Evolutionary conservation across 2,113 vertebrate genomes (phyloP).

Genomic region (Hymenochirus boettgeri): DNA sequence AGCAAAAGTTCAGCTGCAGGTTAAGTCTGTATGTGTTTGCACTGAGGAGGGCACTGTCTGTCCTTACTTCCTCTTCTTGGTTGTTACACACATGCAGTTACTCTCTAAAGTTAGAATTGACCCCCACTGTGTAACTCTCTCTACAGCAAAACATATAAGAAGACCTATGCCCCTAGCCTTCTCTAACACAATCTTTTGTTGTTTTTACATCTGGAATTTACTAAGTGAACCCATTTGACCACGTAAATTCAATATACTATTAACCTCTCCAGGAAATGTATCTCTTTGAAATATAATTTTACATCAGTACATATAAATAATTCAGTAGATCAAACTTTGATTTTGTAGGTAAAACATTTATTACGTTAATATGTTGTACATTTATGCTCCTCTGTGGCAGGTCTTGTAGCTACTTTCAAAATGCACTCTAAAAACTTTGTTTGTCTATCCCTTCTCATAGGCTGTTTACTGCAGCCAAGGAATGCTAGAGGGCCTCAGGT

Average conservation of each 20-base stretch:
- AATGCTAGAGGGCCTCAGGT: too few species aligned
- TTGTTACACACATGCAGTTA: constrained; percentile 25
- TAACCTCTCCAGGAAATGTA: neutral
- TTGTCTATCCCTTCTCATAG: too few species aligned
- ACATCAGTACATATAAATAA: neutral
- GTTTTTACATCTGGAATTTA: constrained; percentile 42
- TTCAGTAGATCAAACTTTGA: neutral
- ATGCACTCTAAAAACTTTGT: too few species aligned
- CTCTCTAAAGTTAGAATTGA: constrained; percentile 37
- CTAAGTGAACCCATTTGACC: constrained; percentile 23
- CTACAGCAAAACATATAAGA: constrained; percentile 45
- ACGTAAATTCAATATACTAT: constrained; percentile 4
- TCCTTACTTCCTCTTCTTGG: constrained; percentile 57
- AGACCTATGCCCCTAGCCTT: constrained; percentile 29
- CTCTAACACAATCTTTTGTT: constrained; percentile 32
- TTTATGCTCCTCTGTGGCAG: too few species aligned
- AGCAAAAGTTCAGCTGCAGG: constrained; percentile 70
- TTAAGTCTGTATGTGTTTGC: constrained; percentile 68
- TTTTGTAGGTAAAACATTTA: neutral
- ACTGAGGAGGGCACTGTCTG: constrained; percentile 39
- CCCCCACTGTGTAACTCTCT: constrained; percentile 49
- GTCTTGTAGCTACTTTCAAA: too few species aligned
- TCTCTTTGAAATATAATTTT: neutral
- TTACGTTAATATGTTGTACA: too few species aligned
- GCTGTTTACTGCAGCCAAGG: too few species aligned